Evolutionary conservation across 2,113 vertebrate genomes (phyloP).

Genomic region (Misgurnus anguillicaudatus): DNA sequence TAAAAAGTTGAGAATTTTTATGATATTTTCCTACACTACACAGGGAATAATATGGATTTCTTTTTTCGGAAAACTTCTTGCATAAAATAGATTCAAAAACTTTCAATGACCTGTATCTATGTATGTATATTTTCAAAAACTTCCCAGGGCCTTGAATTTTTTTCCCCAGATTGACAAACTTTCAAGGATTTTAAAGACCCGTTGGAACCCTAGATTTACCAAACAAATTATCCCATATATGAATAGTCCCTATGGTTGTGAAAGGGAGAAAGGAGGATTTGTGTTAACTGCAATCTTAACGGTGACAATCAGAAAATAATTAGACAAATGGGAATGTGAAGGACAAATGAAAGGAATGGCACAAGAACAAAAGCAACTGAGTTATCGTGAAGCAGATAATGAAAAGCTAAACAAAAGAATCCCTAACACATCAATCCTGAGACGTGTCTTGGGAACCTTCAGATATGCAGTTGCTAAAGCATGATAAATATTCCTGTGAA

Average conservation of each 20-base stretch:
- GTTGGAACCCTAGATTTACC: too few relatives aligned
- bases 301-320: conserved; percentile 33
- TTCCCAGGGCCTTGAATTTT: neutral
- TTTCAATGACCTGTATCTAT: too few relatives aligned
- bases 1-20: too few relatives aligned
- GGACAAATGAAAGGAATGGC: conserved; percentile 20
- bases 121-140: too few relatives aligned
- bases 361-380: neutral
- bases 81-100: too few relatives aligned
- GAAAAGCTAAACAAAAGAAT: neutral
- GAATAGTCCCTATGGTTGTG: neutral
- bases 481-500: neutral
- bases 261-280: neutral
- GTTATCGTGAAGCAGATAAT: neutral
- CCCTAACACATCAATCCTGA: neutral
- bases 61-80: too few relatives aligned
- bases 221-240: neutral
- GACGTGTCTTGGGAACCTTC: neutral
- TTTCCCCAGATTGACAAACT: too few relatives aligned
- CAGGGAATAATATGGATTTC: too few relatives aligned
- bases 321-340: conserved; percentile 25
- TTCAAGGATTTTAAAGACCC: too few relatives aligned
- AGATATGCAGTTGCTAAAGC: neutral
- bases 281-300: conserved; percentile 29
- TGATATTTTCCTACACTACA: too few relatives aligned